phyloP scores from a whole-genome alignment of 2,888 invertebrate genomes.

The Tetragonisca angustula region DNA sequence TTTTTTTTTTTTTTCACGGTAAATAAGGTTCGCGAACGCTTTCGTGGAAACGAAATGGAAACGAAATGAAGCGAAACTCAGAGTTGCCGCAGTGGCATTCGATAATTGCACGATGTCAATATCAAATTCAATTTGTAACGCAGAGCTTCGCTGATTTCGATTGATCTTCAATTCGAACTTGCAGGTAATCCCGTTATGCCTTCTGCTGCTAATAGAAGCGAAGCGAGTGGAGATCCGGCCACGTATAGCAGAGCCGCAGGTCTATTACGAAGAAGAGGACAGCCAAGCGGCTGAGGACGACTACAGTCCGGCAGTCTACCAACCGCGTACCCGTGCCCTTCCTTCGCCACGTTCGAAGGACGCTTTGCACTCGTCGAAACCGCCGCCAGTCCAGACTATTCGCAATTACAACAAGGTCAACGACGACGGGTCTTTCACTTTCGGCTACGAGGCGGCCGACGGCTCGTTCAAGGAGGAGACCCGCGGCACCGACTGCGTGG shows the following conservation, averaged over 20 bases:
- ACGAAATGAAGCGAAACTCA: too few relatives aligned
- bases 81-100: too few relatives aligned
- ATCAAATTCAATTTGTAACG: too few relatives aligned
- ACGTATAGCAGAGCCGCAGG: constrained; percentile 82
- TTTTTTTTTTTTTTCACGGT: background rate
- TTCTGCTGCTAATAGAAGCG: constrained; percentile 80
- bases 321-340: constrained; percentile 81
- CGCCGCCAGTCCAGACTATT: constrained; percentile 92
- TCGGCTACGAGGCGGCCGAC: constrained; percentile 93
- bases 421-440: constrained; percentile 93
- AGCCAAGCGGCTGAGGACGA: constrained; percentile 78
- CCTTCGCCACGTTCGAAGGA: constrained; percentile 86
- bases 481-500: constrained; percentile 93
- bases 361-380: constrained; percentile 85
- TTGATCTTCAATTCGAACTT: constrained; percentile 4
- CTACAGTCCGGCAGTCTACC: constrained; percentile 75
- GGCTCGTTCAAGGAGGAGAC: constrained; percentile 95
- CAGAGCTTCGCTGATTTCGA: background rate
- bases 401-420: constrained; percentile 93
- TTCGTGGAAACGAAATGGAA: background rate
- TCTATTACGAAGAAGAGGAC: constrained; percentile 84
- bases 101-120: too few relatives aligned
- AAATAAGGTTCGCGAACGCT: background rate
- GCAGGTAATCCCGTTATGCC: constrained; percentile 79
- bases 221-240: constrained; percentile 84